Conservation (phyloP, 1,140 invertebrate species). For the Oreohelix idahoensis region DNA sequence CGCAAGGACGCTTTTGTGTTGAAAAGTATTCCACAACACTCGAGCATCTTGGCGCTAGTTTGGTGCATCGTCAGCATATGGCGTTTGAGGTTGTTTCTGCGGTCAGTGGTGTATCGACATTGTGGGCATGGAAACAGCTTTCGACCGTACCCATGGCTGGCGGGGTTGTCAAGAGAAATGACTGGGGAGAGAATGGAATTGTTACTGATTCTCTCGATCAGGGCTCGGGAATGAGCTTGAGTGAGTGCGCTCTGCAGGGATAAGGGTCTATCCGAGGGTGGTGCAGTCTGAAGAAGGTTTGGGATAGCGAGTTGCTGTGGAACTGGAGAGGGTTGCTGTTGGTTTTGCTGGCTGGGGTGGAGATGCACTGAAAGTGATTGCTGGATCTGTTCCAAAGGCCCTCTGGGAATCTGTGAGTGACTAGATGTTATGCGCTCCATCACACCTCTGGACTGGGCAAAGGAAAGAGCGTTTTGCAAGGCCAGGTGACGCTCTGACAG, state of each 20-base stretch:
- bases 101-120: slow-evolving; percentile 73
- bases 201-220: slow-evolving; percentile 30
- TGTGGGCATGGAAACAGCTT: slow-evolving; percentile 69
- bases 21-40: slow-evolving; percentile 73
- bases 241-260: slow-evolving; percentile 3
- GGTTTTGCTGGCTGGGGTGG: neutral
- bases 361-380: neutral
- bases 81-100: slow-evolving; percentile 74
- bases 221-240: slow-evolving; percentile 19
- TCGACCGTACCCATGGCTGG: slow-evolving; percentile 56
- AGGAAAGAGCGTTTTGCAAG: slow-evolving; percentile 15
- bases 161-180: slow-evolving; percentile 37
- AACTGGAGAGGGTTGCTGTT: neutral
- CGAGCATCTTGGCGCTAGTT: slow-evolving; percentile 65
- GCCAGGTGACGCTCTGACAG: neutral
- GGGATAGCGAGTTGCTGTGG: neutral
- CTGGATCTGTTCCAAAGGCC: neutral
- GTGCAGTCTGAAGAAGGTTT: neutral
- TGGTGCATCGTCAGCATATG: slow-evolving; percentile 75
- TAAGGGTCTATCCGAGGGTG: neutral
- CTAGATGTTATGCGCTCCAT: slow-evolving; percentile 15
- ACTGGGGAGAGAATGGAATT: slow-evolving; percentile 39
- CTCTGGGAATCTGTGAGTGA: neutral
- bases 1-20: slow-evolving; percentile 72
- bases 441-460: slow-evolving; percentile 20